Evolutionary conservation across 1,140 invertebrate species (phyloP).

Genomic region (Meloidogyne floridensis): DNA sequence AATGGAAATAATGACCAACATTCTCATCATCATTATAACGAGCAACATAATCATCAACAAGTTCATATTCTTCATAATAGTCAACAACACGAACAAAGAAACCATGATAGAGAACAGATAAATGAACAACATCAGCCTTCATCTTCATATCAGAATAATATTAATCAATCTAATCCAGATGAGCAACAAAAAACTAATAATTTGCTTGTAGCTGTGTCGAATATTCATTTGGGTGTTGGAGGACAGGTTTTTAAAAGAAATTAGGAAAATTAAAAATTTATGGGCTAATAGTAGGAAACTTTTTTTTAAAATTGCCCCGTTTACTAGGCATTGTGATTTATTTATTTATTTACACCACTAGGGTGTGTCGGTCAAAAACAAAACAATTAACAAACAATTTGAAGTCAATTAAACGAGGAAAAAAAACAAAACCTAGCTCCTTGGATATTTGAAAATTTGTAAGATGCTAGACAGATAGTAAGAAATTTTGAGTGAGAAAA

Average conservation of each 20-base stretch:
- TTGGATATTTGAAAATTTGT: too few species aligned
- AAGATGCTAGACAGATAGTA: too few species aligned
- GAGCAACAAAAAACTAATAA: neutral
- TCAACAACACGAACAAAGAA: neutral
- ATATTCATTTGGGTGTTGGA: constrained; percentile 3
- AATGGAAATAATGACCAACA: neutral
- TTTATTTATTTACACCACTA: too few species aligned
- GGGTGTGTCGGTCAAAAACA: too few species aligned
- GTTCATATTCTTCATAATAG: neutral
- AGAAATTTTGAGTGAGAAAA: too few species aligned
- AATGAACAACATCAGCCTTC: neutral
- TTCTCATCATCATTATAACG: neutral
- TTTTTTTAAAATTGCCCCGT: too few species aligned
- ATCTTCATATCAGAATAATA: constrained; percentile 3
- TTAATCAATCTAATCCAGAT: neutral
- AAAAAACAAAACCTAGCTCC: too few species aligned
- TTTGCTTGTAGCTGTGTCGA: constrained; percentile 4
- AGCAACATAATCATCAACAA: neutral
- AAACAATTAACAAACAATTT: too few species aligned
- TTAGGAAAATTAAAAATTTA: neutral
- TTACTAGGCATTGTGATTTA: too few species aligned
- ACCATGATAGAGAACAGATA: neutral
- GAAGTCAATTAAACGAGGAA: too few species aligned
- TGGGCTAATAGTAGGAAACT: too few species aligned
- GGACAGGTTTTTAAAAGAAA: neutral